phyloP scores from a whole-genome alignment of 2,888 invertebrate genomes.

The Spodoptera littoralis region DNA sequence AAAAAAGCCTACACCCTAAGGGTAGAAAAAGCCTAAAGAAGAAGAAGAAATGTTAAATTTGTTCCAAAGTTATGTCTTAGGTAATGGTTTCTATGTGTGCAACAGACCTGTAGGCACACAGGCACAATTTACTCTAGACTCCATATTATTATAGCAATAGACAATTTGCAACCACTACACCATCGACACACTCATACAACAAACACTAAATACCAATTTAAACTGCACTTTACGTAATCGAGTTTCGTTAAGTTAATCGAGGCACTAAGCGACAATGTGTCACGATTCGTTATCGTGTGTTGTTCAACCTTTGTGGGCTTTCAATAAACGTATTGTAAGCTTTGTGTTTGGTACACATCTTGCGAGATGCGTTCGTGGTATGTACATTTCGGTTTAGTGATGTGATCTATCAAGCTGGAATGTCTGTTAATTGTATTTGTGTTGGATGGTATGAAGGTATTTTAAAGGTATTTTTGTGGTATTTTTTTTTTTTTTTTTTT shows the following conservation, averaged over 20 bases:
- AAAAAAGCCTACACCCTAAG: no score
- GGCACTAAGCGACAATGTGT: constrained; percentile 38
- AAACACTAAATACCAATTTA: constrained; percentile 1
- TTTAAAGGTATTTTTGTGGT: no score
- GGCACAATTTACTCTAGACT: no score
- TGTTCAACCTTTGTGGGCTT: constrained; percentile 58
- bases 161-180: no score
- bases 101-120: no score
- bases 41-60: no score
- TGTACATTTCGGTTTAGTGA: constrained; percentile 32
- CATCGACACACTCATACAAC: background rate
- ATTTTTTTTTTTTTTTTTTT: no score
- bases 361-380: constrained; percentile 12
- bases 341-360: constrained; percentile 29
- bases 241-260: constrained; percentile 49
- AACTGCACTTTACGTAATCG: constrained; percentile 23
- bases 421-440: constrained; percentile 22
- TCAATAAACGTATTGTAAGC: constrained; percentile 51
- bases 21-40: no score
- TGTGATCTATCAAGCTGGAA: constrained; percentile 42
- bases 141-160: no score
- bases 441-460: background rate
- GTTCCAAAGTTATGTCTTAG: no score
- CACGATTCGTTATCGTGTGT: constrained; percentile 47
- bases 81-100: no score